Evolutionary conservation across 2,113 vertebrate genomes (phyloP), one percentile per base, ranked within the genome.

Genomic region (Anoplopoma fimbria): DNA sequence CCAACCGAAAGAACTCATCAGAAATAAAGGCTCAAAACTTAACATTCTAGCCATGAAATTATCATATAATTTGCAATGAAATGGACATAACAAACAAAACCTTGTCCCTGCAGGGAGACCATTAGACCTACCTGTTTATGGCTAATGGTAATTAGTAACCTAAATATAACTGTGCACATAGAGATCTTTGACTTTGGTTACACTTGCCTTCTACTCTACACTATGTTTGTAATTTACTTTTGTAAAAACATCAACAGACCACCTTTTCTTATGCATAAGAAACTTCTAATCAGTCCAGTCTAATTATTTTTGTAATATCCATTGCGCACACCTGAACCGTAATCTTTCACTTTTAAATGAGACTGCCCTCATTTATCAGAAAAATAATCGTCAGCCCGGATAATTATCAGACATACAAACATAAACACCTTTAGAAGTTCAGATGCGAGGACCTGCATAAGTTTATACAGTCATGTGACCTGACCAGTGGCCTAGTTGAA

Each of bases 401-500:
- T 91, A 92, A 94, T 94, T 90, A 94, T 93, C 90, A 94, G 88
- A 93, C 89, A 10, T 93, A 90, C 86, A 87, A 93, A 93, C 87
- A 92, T 88, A 92, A 93, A 93, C 92, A 94, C 89, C 92, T 88
- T 94, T 69, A 94, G 92, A 93, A 93, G 88, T 91, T 92, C 27
- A 69, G 84, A 80, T 81, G 87, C n/a, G 74, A 87, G 78, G 86
- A 83, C 89, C 85, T 55, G 81, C 92, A 87, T 84, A 81, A 83
- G 88, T 88, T 90, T 74, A 90, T 81, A 67, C 71, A 91, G 92
- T 93, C 93, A 93, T 93, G 92, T 94, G 93, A 93, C 91, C 91
- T 94, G 92, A 92, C 92, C 93, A 88, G 79, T 91, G 93, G 88
- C 93, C 93, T 93, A 93, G 88, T 92, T 94, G 90, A 92, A 87